Conservation (phyloP, 2,888 invertebrate species). For the Lepidonotus clava region DNA sequence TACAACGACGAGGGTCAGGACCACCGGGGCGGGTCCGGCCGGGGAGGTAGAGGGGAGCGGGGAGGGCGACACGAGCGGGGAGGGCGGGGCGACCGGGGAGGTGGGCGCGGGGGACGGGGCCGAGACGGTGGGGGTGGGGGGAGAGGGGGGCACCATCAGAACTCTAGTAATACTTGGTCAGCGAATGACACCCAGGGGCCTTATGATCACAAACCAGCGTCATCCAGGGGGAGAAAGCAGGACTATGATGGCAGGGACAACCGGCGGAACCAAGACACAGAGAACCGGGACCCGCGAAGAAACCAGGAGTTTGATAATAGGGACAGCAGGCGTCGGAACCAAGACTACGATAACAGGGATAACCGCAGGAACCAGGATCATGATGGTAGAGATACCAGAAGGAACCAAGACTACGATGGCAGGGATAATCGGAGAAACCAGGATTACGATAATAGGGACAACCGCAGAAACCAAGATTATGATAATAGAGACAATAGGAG, state of each 20-base stretch:
- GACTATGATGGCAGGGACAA: neutral
- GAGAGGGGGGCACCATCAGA: neutral
- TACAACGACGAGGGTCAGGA: neutral
- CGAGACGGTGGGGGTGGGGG: conserved; percentile 13
- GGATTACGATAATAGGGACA: neutral
- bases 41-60: neutral
- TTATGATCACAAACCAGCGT: neutral
- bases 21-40: neutral
- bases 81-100: conserved; percentile 17
- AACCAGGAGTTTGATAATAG: neutral
- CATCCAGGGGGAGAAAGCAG: neutral
- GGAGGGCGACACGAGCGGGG: conserved; percentile 14
- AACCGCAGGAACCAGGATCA: conserved; percentile 16
- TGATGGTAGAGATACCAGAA: neutral
- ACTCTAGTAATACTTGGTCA: conserved; percentile 24
- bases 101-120: conserved; percentile 10
- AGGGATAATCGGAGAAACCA: neutral
- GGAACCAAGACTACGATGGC: neutral
- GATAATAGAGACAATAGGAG: neutral
- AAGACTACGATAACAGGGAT: neutral
- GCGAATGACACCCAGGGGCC: conserved; percentile 31
- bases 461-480: conserved; percentile 6
- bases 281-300: neutral
- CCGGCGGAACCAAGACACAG: neutral
- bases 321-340: conserved; percentile 1